Evolutionary conservation across 2,113 vertebrate genomes (phyloP).

Genomic region (Cavia aperea): DNA sequence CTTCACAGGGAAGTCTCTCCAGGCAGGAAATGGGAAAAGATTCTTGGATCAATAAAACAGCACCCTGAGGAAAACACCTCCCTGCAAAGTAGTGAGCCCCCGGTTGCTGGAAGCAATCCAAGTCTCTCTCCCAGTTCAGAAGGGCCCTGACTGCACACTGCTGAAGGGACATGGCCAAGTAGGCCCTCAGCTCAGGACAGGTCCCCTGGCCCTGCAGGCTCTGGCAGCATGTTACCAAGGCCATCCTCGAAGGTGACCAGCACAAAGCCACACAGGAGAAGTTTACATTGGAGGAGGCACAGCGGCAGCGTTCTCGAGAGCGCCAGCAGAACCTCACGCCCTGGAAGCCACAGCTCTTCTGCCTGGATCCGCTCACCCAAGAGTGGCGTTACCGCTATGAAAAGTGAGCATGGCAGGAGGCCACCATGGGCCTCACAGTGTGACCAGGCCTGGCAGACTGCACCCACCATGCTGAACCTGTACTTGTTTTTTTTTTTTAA

Average conservation of each 20-base stretch:
- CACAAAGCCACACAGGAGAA: constrained; percentile 91
- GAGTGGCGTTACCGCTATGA: constrained; percentile 90
- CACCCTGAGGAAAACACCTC: background rate
- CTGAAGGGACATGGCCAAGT: accelerated
- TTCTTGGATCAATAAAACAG: background rate
- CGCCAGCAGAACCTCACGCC: constrained; percentile 76
- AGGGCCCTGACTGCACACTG: background rate
- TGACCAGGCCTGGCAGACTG: background rate
- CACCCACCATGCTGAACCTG: background rate
- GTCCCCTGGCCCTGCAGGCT: constrained; percentile 73
- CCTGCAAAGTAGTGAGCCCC: background rate
- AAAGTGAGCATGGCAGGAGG: constrained; percentile 76
- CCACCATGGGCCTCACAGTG: accelerated
- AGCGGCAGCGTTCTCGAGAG: constrained; percentile 81
- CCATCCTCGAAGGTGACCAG: constrained; percentile 89
- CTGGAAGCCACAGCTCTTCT: constrained; percentile 86
- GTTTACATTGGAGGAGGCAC: constrained; percentile 89
- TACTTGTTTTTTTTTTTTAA: background rate
- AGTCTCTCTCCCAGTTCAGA: background rate
- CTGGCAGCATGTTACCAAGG: constrained; percentile 91
- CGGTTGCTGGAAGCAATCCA: background rate
- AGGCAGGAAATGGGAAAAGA: background rate
- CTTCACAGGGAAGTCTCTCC: background rate
- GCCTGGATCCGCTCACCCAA: constrained; percentile 74
- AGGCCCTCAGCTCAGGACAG: constrained; percentile 74